These are phyloP conservation scores for Harpagoxenus sublaevis DNA, from an alignment of 2,888 invertebrate genomes.

Conservation along the genomic window DNA sequence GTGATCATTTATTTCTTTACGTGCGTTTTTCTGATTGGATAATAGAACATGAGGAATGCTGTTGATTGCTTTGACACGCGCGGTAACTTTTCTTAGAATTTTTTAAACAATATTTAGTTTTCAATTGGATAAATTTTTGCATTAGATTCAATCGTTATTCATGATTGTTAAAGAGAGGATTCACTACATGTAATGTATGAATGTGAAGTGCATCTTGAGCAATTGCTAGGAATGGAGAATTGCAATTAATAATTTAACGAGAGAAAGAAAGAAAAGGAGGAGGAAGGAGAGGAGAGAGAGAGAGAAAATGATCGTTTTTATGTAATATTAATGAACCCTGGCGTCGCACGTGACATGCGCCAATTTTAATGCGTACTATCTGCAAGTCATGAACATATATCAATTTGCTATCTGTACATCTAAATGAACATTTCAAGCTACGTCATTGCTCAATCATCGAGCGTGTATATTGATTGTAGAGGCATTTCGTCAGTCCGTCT, in stretches of 20 bases:
- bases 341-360: conserved; percentile 33
- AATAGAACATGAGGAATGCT: not conserved
- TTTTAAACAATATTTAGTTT: not conserved
- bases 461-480: conserved; percentile 15
- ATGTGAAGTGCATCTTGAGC: not conserved
- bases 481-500: conserved; percentile 24
- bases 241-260: conserved; percentile 21
- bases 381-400: conserved; percentile 46
- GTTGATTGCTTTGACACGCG: not conserved
- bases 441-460: conserved; percentile 50
- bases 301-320: conserved; percentile 8
- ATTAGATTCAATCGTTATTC: not conserved
- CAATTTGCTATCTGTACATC: conserved; percentile 48
- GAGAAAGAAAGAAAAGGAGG: not conserved
- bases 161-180: not conserved
- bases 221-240: conserved; percentile 7
- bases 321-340: conserved; percentile 26
- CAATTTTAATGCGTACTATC: conserved; percentile 35
- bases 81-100: conserved; percentile 6
- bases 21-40: not conserved
- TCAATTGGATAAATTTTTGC: not conserved
- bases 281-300: not conserved
- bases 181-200: not conserved
- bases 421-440: conserved; percentile 48
- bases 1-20: not conserved